phyloP scores from a whole-genome alignment of 2,113 vertebrate species.

The Sinocyclocheilus anophthalmus region DNA sequence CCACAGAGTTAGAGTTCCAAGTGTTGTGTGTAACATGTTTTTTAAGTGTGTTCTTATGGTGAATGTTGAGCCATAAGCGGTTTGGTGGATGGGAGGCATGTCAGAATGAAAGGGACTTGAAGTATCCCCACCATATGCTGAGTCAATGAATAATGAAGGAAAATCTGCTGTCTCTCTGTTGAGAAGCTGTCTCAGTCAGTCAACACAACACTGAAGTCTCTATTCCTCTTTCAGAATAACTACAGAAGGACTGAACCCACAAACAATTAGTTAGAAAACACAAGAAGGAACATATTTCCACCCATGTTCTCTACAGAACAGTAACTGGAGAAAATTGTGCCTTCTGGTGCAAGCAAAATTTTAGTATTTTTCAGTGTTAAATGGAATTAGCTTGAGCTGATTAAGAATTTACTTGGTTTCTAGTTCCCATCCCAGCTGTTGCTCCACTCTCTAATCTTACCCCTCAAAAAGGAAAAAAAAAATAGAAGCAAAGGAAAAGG shows the following conservation, averaged over 20 bases:
- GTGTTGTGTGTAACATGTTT: background rate
- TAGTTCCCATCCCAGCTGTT: slow-evolving; percentile 29
- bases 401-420: slow-evolving; percentile 21
- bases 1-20: background rate
- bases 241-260: background rate
- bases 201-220: background rate
- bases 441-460: background rate
- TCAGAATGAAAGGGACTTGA: slow-evolving; percentile 1
- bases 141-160: slow-evolving; percentile 43
- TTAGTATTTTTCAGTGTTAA: slow-evolving; percentile 21
- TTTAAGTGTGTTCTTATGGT: slow-evolving; percentile 24
- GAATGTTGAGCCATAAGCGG: background rate
- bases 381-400: slow-evolving; percentile 10
- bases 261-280: slow-evolving; percentile 23
- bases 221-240: slow-evolving; percentile 4
- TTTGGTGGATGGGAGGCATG: background rate
- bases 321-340: background rate
- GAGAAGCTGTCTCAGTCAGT: background rate
- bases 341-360: slow-evolving; percentile 17
- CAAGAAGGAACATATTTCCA: background rate
- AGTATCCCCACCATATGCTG: slow-evolving; percentile 40
- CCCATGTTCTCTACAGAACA: background rate
- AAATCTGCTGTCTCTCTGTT: background rate
- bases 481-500: background rate
- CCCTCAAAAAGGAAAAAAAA: background rate